Base-by-base conservation (phyloP, 2,113 vertebrate species). In the Pampusana beccarii region DNA sequence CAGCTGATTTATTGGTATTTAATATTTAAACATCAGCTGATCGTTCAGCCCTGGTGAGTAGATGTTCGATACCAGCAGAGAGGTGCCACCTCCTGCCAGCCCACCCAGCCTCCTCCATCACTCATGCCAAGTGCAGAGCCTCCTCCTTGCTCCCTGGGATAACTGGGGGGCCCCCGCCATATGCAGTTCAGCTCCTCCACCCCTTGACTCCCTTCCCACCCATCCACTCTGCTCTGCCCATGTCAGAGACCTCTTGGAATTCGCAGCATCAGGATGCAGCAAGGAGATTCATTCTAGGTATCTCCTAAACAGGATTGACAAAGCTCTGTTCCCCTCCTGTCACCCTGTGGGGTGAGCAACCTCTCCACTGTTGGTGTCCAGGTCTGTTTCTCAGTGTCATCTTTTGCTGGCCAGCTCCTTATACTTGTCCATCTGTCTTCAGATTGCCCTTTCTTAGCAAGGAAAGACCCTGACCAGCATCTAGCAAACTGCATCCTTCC, bases 1-100 rank as follows among this genome's bases (percentile, higher is more conserved):
- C 70, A 89, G 44, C 12, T 94, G 92, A 96, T 97, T 92, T 89
- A 94, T 58, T 87, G 92, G 16, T 93, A 89, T 84, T 96, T 93
- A 91, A 92, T 93, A 92, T 89, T 96, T 94, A 92, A 97, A 87
- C 69, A 62, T 36, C 36, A 91, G 80, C 16, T 10, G 62, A 92
- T 91, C 84, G 70, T 72, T 92, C 73, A 85, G 78, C 53, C 66
- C 80, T 88, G 29, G 33, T 85, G 83, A 91, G 70, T 72, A 88
- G 86, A 48, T 60, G 61, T 40, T 82, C 83, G 80, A 29, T 56
- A 93, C 72, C 5, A 84, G 51, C 83, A 80, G 86, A 93, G 38
- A 79, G 70, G 31, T 89, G 33, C 44, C 51, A 72, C 77, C 28
- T 71, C 93, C 93, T 89, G 80, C 57, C 80, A 92, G 88, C 53